phyloP scores from a whole-genome alignment of 2,888 invertebrate genomes.

The Tenthredo distinguenda region DNA sequence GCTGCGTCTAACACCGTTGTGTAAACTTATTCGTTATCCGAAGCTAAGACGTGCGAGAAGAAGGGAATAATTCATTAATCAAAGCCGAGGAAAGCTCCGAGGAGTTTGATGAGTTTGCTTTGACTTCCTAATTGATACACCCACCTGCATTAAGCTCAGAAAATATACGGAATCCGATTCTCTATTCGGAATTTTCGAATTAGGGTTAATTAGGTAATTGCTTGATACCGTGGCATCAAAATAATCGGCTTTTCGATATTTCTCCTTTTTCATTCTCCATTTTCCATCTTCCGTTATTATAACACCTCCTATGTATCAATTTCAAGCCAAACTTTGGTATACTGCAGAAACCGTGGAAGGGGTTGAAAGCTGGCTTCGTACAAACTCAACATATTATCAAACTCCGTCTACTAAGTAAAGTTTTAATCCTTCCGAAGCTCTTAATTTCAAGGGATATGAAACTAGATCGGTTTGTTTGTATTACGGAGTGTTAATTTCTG shows the following conservation, averaged over 20 bases:
- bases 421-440: slow-evolving; percentile 33
- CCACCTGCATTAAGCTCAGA: background rate
- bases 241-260: background rate
- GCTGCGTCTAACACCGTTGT: slow-evolving; percentile 13
- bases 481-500: background rate
- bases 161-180: background rate
- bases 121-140: slow-evolving; percentile 16
- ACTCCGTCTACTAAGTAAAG: slow-evolving; percentile 25
- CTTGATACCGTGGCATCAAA: background rate
- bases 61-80: slow-evolving; percentile 45
- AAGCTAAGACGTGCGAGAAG: background rate
- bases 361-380: background rate
- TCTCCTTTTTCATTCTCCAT: background rate
- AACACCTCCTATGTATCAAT: background rate
- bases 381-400: slow-evolving; percentile 26
- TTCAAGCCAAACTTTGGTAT: background rate
- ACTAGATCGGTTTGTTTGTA: slow-evolving; percentile 8
- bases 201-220: background rate
- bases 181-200: background rate
- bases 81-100: slow-evolving; percentile 3
- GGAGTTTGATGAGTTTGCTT: slow-evolving; percentile 34
- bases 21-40: slow-evolving; percentile 32
- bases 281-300: background rate
- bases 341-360: background rate
- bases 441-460: slow-evolving; percentile 27